A percentile compares a stretch with the other conserved stretches of the same genome.
These are phyloP conservation scores for Sesamia inferens DNA, from an alignment of 2,888 invertebrate species.

Conservation along the genomic window DNA sequence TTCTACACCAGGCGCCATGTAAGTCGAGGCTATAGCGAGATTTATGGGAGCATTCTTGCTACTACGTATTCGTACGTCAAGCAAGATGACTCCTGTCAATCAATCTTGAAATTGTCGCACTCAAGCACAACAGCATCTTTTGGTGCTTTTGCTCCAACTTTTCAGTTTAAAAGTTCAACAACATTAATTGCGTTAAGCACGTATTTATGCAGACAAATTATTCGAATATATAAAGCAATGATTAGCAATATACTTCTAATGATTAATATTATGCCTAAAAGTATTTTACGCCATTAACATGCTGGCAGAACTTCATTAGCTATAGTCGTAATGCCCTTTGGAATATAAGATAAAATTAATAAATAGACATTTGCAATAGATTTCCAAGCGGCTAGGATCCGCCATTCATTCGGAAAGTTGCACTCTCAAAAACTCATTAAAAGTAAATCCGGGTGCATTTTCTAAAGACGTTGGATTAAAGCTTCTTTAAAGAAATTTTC, in stretches of 20 bases:
- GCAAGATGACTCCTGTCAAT: slow-evolving; percentile 85
- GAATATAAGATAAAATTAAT: slow-evolving; percentile 64
- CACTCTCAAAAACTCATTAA: slow-evolving; percentile 88
- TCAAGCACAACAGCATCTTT: slow-evolving; percentile 69
- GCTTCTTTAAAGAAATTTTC: slow-evolving; percentile 85
- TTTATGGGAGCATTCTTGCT: slow-evolving; percentile 83
- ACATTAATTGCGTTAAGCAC: not conserved
- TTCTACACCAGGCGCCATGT: slow-evolving; percentile 68
- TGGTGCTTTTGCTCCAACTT: slow-evolving; percentile 39
- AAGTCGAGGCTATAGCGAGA: slow-evolving; percentile 75
- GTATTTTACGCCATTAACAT: too few species aligned
- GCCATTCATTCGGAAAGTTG: slow-evolving; percentile 85
- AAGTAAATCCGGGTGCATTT: slow-evolving; percentile 88
- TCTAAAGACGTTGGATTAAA: slow-evolving; percentile 88
- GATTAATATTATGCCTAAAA: not conserved
- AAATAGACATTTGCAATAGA: slow-evolving; percentile 71
- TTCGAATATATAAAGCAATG: not conserved
- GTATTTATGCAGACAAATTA: too few species aligned
- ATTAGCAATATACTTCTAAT: not conserved
- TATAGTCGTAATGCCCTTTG: not conserved
- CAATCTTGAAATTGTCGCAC: slow-evolving; percentile 81
- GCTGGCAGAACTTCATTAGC: not conserved
- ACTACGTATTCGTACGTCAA: slow-evolving; percentile 78
- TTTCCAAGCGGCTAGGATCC: slow-evolving; percentile 72
- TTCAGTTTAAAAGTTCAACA: not conserved